These are phyloP conservation scores for Ceyx erithaca DNA, from an alignment of 2,797 vertebrate genomes.

Conservation along the genomic window DNA sequence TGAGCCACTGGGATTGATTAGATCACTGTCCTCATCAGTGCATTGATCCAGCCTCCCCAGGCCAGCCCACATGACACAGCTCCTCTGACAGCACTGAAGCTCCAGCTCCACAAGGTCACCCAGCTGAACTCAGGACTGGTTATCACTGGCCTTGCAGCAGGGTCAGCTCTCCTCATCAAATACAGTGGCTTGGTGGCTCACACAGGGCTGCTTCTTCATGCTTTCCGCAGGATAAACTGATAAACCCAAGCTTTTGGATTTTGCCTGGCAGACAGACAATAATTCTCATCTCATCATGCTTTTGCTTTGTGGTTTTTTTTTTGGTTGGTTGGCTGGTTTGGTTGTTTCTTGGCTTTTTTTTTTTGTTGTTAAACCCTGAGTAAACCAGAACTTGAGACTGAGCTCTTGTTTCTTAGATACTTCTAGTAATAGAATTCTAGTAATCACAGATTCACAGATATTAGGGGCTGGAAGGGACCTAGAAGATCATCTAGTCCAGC, in stretches of 20 bases:
- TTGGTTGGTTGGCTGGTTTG: no score
- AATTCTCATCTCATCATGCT: background rate
- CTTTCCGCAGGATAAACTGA: background rate
- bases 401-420: background rate
- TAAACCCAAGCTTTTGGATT: constrained; percentile 8
- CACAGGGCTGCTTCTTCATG: constrained; percentile 13
- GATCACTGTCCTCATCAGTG: constrained; percentile 11
- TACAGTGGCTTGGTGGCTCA: background rate
- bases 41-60: constrained; percentile 16
- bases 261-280: constrained; percentile 1
- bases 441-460: no score
- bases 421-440: no score
- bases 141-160: constrained; percentile 17
- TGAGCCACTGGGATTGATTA: constrained; percentile 24
- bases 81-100: constrained; percentile 44
- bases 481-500: no score
- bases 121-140: background rate
- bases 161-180: background rate
- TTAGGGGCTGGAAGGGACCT: no score
- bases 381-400: background rate
- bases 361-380: background rate
- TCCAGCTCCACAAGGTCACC: constrained; percentile 42
- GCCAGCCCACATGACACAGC: background rate
- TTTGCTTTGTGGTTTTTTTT: background rate
- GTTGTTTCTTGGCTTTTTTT: background rate